phyloP scores from a whole-genome alignment of 2,888 invertebrate species.

The Acleris cristana region DNA sequence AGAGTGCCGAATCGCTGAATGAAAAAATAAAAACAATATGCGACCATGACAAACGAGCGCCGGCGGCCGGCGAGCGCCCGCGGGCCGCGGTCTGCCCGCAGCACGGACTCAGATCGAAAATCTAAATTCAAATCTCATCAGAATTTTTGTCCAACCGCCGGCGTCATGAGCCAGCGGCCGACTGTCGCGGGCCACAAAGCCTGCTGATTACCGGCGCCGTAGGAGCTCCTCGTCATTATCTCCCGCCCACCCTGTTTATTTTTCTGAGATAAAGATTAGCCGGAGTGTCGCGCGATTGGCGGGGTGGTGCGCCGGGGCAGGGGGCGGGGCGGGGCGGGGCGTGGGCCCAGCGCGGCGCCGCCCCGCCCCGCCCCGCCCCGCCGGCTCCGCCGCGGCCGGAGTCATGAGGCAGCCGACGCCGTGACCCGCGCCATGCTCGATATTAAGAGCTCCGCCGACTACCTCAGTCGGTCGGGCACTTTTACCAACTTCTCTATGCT shows the following conservation, averaged over 20 bases:
- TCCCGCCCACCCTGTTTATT: constrained; percentile 81
- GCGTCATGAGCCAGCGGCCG: constrained; percentile 64
- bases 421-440: constrained; percentile 88
- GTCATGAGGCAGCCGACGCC: constrained; percentile 59
- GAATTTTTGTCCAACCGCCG: constrained; percentile 76
- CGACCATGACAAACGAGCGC: constrained; percentile 60
- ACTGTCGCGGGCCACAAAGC: constrained; percentile 77
- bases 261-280: constrained; percentile 84
- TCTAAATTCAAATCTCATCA: constrained; percentile 51
- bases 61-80: constrained; percentile 20
- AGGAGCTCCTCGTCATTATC: constrained; percentile 76
- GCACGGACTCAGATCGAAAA: constrained; percentile 43
- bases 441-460: constrained; percentile 96
- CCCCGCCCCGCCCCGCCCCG: constrained; percentile 50
- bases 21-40: constrained; percentile 67
- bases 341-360: constrained; percentile 56
- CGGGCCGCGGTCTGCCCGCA: too few relatives aligned
- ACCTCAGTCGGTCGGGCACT: constrained; percentile 94
- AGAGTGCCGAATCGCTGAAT: constrained; percentile 50
- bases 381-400: constrained; percentile 60
- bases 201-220: constrained; percentile 75
- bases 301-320: constrained; percentile 52
- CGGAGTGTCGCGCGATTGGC: constrained; percentile 75
- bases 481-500: constrained; percentile 98
- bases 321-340: constrained; percentile 51